Evolutionary conservation across 2,888 invertebrate genomes (phyloP), one percentile per base, ranked within the genome.

Genomic region (Thymelicus sylvestris): DNA sequence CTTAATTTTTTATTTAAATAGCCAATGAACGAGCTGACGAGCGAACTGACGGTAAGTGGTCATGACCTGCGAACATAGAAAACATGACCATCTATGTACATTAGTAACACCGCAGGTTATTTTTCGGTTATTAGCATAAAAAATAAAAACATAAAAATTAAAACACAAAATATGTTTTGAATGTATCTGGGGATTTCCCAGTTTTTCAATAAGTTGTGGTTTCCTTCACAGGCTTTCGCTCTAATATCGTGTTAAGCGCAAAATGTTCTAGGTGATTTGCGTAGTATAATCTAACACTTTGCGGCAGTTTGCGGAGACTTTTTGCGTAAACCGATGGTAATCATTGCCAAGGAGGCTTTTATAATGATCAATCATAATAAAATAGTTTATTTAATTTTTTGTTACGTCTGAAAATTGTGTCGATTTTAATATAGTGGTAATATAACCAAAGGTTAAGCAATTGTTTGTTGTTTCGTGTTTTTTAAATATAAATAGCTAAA

Each of bases 241-340:
- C 60, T 70, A 73, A 72, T 72, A 73, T 75, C 67, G 73, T 72
- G 73, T 74, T 78, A 75, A 63, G 41, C 74, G 78, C 77, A 77
- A 77, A 80, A 75, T 80, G 78, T 79, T 81, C 66, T 72, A 74
- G 79, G 81, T 78, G 77, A 82, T 86, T 82, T 81, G 80, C 83
- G 80, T 84, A 81, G 83, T 83, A 80, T 81, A 81, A 83, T 83
- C 84, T 83, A 83, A 80, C 84, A 87, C 80, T 86, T 87, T 88
- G 86, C 80, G 87, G 86, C 83, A 78, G 82, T 83, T 86, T 78
- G 74, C 78, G 80, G 77, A 80, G 76, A 81, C 80, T 84, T 89
- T 87, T 88, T 88, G 84, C 81, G 79, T 79, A 76, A 74, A 78
- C 77, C 77, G 77, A 75, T 72, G 74, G 84, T 87, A 86, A 87